Percentiles rank a stretch among this genome's conserved stretches.
These are phyloP conservation scores for Rhaphigaster nebulosa DNA, from an alignment of 2,888 invertebrate genomes.

Conservation along the genomic window DNA sequence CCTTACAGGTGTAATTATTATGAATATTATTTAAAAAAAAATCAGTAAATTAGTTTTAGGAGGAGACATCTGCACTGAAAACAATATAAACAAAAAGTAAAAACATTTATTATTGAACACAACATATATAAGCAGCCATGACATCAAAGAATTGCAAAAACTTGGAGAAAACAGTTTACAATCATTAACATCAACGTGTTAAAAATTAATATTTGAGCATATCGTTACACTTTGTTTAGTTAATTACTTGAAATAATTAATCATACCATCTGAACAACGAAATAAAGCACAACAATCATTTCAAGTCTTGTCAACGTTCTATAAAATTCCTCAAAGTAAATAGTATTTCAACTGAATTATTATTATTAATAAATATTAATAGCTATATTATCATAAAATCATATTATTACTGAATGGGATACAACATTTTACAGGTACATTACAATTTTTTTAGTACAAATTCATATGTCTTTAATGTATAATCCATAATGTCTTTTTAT, in stretches of 20 bases:
- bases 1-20: too few species aligned
- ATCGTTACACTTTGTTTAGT: not conserved
- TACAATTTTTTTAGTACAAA: not conserved
- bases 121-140: not conserved
- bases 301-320: not conserved
- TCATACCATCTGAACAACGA: not conserved
- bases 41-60: too few species aligned
- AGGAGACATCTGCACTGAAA: too few species aligned
- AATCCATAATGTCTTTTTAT: not conserved
- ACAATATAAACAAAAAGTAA: not conserved
- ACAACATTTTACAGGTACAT: not conserved
- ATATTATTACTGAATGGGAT: not conserved
- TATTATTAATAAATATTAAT: not conserved
- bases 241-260: not conserved
- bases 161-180: not conserved
- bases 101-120: not conserved
- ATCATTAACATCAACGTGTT: not conserved
- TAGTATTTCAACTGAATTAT: too few species aligned
- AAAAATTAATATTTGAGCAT: not conserved
- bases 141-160: not conserved
- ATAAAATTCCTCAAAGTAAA: not conserved
- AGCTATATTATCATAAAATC: not conserved
- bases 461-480: not conserved
- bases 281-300: not conserved
- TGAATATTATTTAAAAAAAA: too few species aligned